Conservation (phyloP, 2,888 invertebrate species). For the Aspidapion aeneum region DNA sequence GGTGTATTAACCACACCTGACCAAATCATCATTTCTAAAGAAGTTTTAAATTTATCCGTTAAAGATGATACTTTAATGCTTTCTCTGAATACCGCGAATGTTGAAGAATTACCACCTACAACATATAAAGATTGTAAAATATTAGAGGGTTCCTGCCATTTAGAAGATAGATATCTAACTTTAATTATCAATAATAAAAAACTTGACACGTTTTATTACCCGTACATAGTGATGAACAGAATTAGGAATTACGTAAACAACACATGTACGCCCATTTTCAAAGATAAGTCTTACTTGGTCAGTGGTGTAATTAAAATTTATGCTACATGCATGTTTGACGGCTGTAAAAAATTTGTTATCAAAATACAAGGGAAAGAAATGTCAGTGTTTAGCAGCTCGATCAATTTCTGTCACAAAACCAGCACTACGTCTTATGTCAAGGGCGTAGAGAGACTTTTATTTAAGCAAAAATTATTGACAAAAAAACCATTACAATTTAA, state of each 20-base stretch:
- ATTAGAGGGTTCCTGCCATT: too few species aligned
- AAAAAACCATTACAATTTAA: slow-evolving; percentile 12
- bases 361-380: neutral
- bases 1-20: too few species aligned
- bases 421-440: neutral
- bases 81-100: too few species aligned
- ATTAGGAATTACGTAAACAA: neutral
- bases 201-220: too few species aligned
- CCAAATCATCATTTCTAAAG: too few species aligned
- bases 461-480: neutral
- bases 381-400: neutral
- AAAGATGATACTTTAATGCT: too few species aligned
- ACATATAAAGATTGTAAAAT: too few species aligned
- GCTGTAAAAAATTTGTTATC: neutral
- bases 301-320: neutral
- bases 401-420: neutral
- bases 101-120: too few species aligned
- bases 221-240: too few species aligned
- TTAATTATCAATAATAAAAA: too few species aligned
- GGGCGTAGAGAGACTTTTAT: neutral
- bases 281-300: neutral
- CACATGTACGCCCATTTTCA: neutral
- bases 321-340: neutral
- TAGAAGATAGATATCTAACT: too few species aligned
- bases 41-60: too few species aligned